Conservation (phyloP, 1,140 invertebrate species). For the Procambarus clarkii region DNA sequence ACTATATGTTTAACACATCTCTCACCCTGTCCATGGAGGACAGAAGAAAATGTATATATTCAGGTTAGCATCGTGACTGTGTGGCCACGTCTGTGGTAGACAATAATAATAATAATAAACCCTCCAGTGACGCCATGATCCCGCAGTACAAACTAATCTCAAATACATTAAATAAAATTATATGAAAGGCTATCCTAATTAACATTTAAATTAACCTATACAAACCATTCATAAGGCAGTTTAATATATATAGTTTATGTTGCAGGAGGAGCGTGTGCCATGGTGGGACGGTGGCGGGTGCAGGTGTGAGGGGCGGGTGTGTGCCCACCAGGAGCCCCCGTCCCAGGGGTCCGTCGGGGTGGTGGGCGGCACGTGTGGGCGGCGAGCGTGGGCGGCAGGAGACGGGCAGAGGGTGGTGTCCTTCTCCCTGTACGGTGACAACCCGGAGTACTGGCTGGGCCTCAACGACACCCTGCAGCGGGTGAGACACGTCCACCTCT, state of each 20-base stretch:
- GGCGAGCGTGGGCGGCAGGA: slow-evolving; percentile 25
- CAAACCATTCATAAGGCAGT: no score
- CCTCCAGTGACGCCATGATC: no score
- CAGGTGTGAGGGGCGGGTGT: not conserved
- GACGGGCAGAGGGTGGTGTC: slow-evolving; percentile 21
- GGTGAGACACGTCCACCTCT: not conserved
- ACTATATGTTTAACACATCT: no score
- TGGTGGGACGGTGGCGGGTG: slow-evolving; percentile 17
- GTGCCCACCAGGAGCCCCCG: not conserved
- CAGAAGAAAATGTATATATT: no score
- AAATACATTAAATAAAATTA: no score
- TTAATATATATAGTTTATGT: not conserved
- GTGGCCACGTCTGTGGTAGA: no score
- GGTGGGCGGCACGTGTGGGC: slow-evolving; percentile 46
- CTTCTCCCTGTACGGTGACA: slow-evolving; percentile 30
- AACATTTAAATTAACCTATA: no score
- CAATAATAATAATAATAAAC: no score
- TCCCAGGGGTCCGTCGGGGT: not conserved
- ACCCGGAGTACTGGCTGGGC: slow-evolving; percentile 38
- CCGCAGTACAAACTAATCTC: no score
- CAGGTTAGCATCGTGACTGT: no score
- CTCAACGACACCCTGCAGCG: slow-evolving; percentile 2
- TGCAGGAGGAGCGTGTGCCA: not conserved
- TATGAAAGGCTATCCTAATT: no score
- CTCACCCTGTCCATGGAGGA: no score